phyloP scores from a whole-genome alignment of 2,797 vertebrate genomes.

The Pipistrellus pipistrellus region DNA sequence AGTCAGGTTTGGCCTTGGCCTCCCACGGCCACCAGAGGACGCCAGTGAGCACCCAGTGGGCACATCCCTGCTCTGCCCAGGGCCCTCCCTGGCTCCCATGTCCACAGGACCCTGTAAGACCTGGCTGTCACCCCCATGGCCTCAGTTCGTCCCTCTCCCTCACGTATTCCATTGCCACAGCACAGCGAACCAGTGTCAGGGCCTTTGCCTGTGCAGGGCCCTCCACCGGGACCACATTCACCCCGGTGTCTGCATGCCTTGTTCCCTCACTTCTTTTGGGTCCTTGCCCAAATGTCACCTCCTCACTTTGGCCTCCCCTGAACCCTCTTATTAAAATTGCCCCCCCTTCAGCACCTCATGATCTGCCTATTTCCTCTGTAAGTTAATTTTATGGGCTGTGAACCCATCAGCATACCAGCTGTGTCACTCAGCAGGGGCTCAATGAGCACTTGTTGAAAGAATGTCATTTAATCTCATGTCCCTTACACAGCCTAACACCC shows the following conservation, averaged over 20 bases:
- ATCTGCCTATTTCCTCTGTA: background rate
- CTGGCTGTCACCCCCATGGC: fast-evolving
- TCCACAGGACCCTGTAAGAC: fast-evolving
- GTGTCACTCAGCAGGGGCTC: background rate
- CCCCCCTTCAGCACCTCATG: background rate
- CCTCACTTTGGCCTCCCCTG: background rate
- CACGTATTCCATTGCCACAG: background rate
- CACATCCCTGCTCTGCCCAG: fast-evolving
- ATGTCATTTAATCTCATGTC: background rate
- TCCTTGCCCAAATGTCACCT: background rate
- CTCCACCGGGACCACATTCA: fast-evolving
- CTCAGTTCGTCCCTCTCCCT: background rate
- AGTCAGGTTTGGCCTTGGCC: background rate
- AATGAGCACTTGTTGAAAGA: background rate
- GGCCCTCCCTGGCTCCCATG: fast-evolving
- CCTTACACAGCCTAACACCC: background rate
- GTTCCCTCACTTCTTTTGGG: background rate
- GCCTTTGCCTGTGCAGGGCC: background rate
- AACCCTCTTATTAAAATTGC: background rate
- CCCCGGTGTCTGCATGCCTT: background rate
- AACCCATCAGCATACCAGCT: background rate
- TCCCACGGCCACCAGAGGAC: background rate
- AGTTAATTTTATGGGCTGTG: background rate
- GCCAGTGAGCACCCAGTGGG: fast-evolving
- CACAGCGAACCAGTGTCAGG: background rate